Conservation (phyloP, 2,797 vertebrate species). For the Eulemur albifrons region DNA sequence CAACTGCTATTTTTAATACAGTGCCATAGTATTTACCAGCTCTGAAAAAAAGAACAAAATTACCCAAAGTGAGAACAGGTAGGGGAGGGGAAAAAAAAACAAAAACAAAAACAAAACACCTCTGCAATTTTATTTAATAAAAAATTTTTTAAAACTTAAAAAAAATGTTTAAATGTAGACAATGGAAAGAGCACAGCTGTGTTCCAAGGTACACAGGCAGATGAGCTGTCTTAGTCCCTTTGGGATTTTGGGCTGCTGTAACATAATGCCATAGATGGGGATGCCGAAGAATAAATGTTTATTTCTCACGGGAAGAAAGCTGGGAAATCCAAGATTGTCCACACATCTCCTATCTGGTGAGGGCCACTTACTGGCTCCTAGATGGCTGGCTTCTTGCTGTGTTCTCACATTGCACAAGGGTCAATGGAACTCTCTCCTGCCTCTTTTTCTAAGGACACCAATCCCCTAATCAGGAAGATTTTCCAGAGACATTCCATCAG, state of each 20-base stretch:
- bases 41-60: not conserved
- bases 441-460: not conserved
- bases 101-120: no score
- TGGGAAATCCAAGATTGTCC: fast-evolving
- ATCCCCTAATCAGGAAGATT: not conserved
- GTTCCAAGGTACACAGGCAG: not conserved
- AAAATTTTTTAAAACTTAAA: not conserved
- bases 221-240: not conserved
- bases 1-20: not conserved
- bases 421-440: not conserved
- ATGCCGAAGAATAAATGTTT: fast-evolving
- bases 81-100: not conserved
- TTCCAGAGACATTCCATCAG: not conserved
- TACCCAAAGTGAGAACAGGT: not conserved
- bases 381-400: not conserved
- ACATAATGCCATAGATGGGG: not conserved
- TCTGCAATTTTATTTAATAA: not conserved
- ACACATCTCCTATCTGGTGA: fast-evolving
- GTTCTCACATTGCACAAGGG: fast-evolving
- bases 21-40: not conserved
- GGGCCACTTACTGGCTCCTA: not conserved
- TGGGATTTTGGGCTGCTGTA: fast-evolving
- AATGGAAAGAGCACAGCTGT: fast-evolving
- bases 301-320: not conserved
- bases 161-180: not conserved